Evolutionary conservation across 1,140 invertebrate species (phyloP), one percentile per base, ranked within the genome.

Genomic region (Cyphomyrmex costatus): DNA sequence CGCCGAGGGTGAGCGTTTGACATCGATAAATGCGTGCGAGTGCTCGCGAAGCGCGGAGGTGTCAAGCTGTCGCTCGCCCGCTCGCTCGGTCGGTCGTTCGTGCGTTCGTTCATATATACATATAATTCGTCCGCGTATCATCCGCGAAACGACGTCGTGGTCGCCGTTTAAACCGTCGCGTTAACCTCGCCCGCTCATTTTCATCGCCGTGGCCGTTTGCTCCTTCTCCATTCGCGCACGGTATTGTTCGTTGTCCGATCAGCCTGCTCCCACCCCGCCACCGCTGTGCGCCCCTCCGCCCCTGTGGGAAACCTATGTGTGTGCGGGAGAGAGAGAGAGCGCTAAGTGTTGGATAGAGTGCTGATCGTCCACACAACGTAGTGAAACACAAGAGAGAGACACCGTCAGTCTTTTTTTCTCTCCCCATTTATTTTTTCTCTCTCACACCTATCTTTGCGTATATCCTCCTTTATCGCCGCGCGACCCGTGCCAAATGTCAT

Each of bases 21-120:
- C 93, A 94, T 95, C 93, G 94, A 94, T 94, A 94, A 95, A 94
- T 93, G 93, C 93, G 93, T 94, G 93, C 93, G 94, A 93, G 93
- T 94, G 91, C 91, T 94, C 91, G 93, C 92, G 91, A 93, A 93
- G 92, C 92, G 92, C 88, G 91, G 93, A 93, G 91, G 90, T 93
- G 87, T 36, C 86, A 91, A 87, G 89, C 91, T 92, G 89, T 93
- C 90, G 91, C 89, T 92, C 89, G 91, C 89, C 90, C 92, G 88
- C 91, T 89, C 91, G 92, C 85, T 88, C 76, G 86, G 51, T 71
- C 21, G 66, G 24, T 74, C 63, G 53, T 24, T 33, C 58, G 74
- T 80, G 33, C 51, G 80, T 80, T 42, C 49, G 85, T 46, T 82
- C 49, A 27, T 21, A 56, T 24, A 12, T n/a, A n/a, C n/a, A n/a